Conservation (phyloP, 1,140 invertebrate species). For the Euura saliciscinereae region DNA sequence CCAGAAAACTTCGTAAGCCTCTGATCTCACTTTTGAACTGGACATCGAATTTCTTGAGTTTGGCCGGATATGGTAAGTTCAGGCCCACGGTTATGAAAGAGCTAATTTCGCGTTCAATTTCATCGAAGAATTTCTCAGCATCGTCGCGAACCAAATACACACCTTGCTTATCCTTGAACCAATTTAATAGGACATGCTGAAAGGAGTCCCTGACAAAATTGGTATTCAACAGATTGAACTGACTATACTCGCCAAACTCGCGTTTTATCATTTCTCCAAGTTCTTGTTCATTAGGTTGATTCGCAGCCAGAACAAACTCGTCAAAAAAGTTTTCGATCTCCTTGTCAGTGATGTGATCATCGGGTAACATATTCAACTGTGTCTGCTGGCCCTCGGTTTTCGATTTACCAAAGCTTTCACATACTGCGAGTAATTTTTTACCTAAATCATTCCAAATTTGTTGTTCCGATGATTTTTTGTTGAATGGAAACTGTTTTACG, state of each 20-base stretch:
- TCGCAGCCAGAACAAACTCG: background rate
- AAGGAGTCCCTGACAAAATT: background rate
- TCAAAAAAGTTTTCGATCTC: background rate
- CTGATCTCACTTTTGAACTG: background rate
- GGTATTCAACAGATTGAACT: background rate
- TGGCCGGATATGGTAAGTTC: background rate
- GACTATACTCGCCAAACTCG: background rate
- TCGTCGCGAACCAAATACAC: background rate
- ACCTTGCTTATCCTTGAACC: background rate
- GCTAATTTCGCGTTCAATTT: no score
- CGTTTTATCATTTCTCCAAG: background rate
- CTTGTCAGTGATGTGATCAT: no score
- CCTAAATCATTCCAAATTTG: no score
- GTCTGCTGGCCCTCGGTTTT: no score
- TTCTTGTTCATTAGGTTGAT: background rate
- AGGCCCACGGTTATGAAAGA: background rate
- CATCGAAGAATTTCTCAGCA: no score
- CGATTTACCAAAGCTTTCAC: no score
- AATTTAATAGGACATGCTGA: background rate
- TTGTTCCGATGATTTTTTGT: no score
- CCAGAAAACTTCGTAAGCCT: background rate
- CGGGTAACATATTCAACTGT: no score
- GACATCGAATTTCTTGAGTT: background rate
- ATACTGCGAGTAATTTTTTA: no score
- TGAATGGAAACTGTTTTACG: no score